These are phyloP conservation scores for Enteromius afrohamiltoni DNA, from an alignment of 2,797 vertebrate genomes.

Conservation along the genomic window DNA sequence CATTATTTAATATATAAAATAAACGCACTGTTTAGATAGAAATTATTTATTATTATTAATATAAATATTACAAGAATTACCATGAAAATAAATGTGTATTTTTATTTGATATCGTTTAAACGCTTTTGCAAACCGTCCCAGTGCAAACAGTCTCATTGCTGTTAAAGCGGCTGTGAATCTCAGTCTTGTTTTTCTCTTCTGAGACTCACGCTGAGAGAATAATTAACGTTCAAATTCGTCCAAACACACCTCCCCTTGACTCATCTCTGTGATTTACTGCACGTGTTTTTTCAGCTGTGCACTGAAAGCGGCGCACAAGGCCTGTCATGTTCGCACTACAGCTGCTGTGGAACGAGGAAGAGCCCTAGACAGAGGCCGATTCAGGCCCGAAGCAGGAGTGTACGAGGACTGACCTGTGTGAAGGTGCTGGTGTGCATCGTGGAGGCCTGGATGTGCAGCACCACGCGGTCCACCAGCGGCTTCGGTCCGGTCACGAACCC, in stretches of 20 bases:
- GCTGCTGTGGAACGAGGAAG: neutral
- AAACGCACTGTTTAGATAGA: neutral
- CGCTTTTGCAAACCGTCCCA: neutral
- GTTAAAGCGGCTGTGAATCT: neutral
- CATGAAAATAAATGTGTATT: neutral
- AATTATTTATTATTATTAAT: no score
- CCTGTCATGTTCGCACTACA: neutral
- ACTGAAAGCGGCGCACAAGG: neutral
- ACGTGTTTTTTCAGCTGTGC: neutral
- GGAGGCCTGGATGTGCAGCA: slow-evolving; percentile 91
- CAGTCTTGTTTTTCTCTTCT: neutral
- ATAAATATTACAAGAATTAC: neutral
- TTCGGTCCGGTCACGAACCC: slow-evolving; percentile 94
- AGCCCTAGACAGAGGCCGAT: neutral
- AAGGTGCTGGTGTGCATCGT: slow-evolving; percentile 91
- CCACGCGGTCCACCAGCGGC: slow-evolving; percentile 84
- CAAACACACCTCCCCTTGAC: neutral
- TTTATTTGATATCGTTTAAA: neutral
- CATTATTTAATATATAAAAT: neutral
- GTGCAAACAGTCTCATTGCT: neutral
- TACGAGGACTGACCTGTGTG: slow-evolving; percentile 81
- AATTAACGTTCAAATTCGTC: slow-evolving; percentile 3
- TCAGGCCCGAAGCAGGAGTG: neutral
- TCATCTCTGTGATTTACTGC: neutral
- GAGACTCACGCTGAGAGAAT: neutral